phyloP scores from a whole-genome alignment of 2,888 invertebrate genomes.

The Creontiades dilutus region DNA sequence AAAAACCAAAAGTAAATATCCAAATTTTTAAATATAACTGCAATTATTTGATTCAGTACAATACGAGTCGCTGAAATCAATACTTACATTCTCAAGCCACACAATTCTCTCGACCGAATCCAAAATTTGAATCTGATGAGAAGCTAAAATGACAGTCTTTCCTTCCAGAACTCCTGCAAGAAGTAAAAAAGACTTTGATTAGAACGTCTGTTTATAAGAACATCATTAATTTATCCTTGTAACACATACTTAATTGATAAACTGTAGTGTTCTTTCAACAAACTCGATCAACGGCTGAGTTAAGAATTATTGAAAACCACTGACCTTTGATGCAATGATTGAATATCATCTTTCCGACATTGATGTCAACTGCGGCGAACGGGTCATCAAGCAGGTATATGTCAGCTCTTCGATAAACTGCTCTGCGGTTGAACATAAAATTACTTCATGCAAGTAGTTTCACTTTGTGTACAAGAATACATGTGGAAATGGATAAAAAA shows the following conservation, averaged over 20 bases:
- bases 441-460: no score
- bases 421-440: constrained; percentile 78
- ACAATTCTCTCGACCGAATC: not conserved
- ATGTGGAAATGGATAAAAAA: no score
- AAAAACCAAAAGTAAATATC: no score
- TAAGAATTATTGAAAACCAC: not conserved
- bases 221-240: no score
- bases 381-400: constrained; percentile 90
- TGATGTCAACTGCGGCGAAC: constrained; percentile 88
- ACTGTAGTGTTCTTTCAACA: not conserved
- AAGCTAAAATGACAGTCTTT: constrained; percentile 29
- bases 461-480: no score
- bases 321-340: constrained; percentile 83
- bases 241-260: no score
- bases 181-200: not conserved
- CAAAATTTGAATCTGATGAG: constrained; percentile 29
- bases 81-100: constrained; percentile 37
- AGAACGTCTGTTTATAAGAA: no score
- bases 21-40: no score
- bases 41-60: no score
- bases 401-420: constrained; percentile 87
- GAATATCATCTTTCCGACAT: constrained; percentile 87
- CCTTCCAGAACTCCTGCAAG: not conserved
- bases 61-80: no score
- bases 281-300: not conserved